phyloP scores from a whole-genome alignment of 1,140 invertebrate genomes.

The Trachelipus rathkii region DNA sequence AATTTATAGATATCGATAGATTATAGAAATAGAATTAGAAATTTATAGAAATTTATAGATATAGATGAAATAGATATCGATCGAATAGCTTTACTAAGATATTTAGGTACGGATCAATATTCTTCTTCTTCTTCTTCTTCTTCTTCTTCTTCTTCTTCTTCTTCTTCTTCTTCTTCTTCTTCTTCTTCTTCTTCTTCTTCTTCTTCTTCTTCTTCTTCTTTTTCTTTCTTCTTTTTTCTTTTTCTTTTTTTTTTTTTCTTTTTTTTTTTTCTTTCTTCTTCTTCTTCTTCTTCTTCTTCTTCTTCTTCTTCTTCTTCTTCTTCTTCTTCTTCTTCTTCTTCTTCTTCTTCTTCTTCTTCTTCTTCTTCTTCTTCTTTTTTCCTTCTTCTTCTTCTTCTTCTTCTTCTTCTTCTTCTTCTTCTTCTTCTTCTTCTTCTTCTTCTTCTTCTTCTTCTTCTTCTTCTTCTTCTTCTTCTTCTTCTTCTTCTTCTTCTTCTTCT shows the following conservation, averaged over 20 bases:
- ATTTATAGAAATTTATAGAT: no score
- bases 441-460: no score
- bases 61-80: no score
- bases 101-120: no score
- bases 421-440: no score
- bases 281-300: no score
- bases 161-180: slow-evolving; percentile 9
- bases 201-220: slow-evolving; percentile 4
- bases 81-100: no score
- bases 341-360: slow-evolving; percentile 10
- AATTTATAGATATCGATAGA: no score
- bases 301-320: slow-evolving; percentile 4
- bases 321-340: slow-evolving; percentile 9
- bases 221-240: slow-evolving; percentile 10
- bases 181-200: slow-evolving; percentile 9
- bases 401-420: no score
- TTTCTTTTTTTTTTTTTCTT: slow-evolving; percentile 10
- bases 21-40: no score
- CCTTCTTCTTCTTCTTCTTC: no score
- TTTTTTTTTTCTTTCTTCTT: slow-evolving; percentile 10
- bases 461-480: slow-evolving; percentile 10
- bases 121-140: no score
- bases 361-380: slow-evolving; percentile 10
- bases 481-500: slow-evolving; percentile 9
- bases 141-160: slow-evolving; percentile 9